Base-by-base conservation (phyloP, 2,888 invertebrate species). In the Yponomeuta evonymella region DNA sequence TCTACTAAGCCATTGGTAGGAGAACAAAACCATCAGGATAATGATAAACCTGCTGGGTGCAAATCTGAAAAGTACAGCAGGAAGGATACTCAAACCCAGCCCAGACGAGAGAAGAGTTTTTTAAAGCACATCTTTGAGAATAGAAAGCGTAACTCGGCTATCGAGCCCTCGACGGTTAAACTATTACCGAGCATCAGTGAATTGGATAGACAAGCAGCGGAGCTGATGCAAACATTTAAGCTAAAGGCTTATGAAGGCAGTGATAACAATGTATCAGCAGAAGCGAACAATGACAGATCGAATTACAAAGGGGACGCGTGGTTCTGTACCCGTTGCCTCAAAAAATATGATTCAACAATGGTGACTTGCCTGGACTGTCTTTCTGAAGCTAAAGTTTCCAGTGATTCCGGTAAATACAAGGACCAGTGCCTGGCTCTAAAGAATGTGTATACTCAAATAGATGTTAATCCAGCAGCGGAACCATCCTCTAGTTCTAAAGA, bases 141-240 rank as follows among this genome's bases (percentile, higher is more conserved):
- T 79, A 83, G 87, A 78, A 88, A 91, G 76, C 84, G 87, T 77
- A 85, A 85, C 76, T 88, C 90, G 4, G 77, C 78, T 23, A 78
- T 84, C 69, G 89, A 89, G 73, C 73, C 83, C 36, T 76, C 86
- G 89, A 94, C 0, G 93, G 93, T 76, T 77, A 95, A 82, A 93
- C 93, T 77, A 92, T 85, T 96, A 69, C 95, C 95, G 0, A 96
- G 95, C 81, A 96, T 96, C 75, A 96, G 96, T 79, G 96, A 96
- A 82, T 85, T 96, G 73, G 96, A 97, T 81, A 94, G 95, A 76
- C 96, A 97, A 84, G 96, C 96, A 0, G 94, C 95, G 1, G 95
- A 95, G 83, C 95, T 97, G 75, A 94, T 96, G 67, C 94, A 94
- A 81, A 93, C 92, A 70, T 81, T 79, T 71, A 86, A 88, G 79